A percentile compares a stretch with the other conserved stretches of the same genome.
Evolutionary conservation across 2,888 invertebrate species (phyloP).

Genomic region (Noctua janthina): DNA sequence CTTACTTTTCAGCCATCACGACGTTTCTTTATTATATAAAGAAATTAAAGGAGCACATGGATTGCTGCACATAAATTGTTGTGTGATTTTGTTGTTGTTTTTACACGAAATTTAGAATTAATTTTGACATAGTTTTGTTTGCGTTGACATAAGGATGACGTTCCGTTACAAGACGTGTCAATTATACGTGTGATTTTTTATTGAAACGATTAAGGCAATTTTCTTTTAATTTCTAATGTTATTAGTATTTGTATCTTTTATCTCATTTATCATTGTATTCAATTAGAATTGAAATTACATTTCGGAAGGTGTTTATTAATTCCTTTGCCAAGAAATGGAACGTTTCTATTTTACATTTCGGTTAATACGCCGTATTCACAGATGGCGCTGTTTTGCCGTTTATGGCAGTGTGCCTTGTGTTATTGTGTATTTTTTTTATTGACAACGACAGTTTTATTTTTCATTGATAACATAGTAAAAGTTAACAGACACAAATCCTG

Average conservation of each 20-base stretch:
- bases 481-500: background rate
- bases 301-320: too few relatives aligned
- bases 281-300: background rate
- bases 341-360: conserved; percentile 10
- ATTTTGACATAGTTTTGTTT: conserved; percentile 89
- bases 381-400: conserved; percentile 40
- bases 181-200: conserved; percentile 34
- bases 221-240: background rate
- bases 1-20: conserved; percentile 88
- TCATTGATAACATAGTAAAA: background rate
- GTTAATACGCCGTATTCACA: background rate
- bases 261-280: rapidly evolving
- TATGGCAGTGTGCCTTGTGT: background rate
- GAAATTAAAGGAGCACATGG: conserved; percentile 81
- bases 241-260: background rate
- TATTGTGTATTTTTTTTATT: background rate
- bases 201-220: background rate
- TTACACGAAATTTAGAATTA: conserved; percentile 88
- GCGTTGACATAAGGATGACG: conserved; percentile 85
- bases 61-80: conserved; percentile 80
- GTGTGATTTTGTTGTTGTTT: conserved; percentile 81
- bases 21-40: conserved; percentile 71
- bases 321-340: conserved; percentile 21
- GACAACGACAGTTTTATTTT: background rate
- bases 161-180: conserved; percentile 60